A percentile compares a stretch with the other conserved stretches of the same genome.
These are phyloP conservation scores for Podargus strigoides DNA, from an alignment of 2,797 vertebrate species.

Conservation along the genomic window DNA sequence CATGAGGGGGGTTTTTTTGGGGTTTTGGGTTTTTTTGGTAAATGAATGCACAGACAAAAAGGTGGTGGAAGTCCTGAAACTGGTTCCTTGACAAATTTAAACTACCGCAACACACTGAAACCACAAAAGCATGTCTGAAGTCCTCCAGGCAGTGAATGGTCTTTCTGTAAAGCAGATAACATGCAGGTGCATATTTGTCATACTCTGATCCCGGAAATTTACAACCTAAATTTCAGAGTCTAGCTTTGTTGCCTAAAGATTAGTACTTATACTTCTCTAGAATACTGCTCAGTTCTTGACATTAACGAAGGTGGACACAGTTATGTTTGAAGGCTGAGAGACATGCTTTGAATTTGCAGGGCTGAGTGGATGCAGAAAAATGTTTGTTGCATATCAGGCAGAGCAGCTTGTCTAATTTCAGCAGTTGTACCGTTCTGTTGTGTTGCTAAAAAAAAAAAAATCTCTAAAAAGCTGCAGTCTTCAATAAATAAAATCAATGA, in stretches of 20 bases:
- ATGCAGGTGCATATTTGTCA: background rate
- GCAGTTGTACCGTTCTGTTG: background rate
- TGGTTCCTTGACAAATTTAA: background rate
- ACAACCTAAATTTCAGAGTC: background rate
- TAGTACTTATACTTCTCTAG: background rate
- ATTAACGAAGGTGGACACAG: background rate
- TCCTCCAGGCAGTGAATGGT: background rate
- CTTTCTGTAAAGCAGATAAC: background rate
- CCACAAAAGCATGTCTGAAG: background rate
- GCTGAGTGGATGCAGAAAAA: background rate
- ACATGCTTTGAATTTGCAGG: background rate
- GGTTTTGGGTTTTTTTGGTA: accelerated
- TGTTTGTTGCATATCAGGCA: accelerated
- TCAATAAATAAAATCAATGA: background rate
- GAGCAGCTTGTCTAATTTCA: background rate
- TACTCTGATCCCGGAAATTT: background rate
- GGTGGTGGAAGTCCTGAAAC: background rate
- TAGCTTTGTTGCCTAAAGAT: background rate
- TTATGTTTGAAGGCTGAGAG: background rate
- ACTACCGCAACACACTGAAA: background rate
- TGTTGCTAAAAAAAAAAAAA: background rate
- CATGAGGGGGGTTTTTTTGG: accelerated
- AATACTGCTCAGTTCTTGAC: background rate
- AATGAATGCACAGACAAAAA: background rate
- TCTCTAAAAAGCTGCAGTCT: background rate